phyloP scores from a whole-genome alignment of 2,888 invertebrate genomes.

The Petrolisthes manimaculis region DNA sequence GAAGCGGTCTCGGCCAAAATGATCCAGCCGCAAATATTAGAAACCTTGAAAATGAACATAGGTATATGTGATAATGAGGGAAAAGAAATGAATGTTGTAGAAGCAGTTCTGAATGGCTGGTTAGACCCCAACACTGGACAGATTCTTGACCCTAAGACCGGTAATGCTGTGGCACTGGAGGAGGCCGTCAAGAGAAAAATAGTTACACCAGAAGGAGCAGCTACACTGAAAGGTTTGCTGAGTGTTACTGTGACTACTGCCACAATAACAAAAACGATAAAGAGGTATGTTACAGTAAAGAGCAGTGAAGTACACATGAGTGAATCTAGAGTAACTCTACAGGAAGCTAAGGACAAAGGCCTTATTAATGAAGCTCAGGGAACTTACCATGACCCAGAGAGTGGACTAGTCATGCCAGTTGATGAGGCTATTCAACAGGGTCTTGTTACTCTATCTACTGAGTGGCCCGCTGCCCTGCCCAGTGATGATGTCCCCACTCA shows the following conservation, averaged over 20 bases:
- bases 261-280: constrained; percentile 87
- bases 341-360: constrained; percentile 82
- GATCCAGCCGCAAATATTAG: constrained; percentile 77
- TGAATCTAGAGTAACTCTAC: constrained; percentile 78
- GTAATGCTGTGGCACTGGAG: constrained; percentile 83
- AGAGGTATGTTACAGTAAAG: constrained; percentile 83
- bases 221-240: constrained; percentile 84
- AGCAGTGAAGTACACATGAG: constrained; percentile 73
- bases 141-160: constrained; percentile 81
- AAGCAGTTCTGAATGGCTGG: constrained; percentile 87
- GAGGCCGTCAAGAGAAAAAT: constrained; percentile 87
- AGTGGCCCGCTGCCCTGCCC: constrained; percentile 48
- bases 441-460: constrained; percentile 39
- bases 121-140: constrained; percentile 91
- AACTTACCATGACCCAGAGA: constrained; percentile 75
- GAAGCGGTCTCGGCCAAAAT: constrained; percentile 84
- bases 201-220: constrained; percentile 89
- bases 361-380: constrained; percentile 84
- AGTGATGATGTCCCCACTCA: constrained; percentile 9
- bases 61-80: constrained; percentile 80
- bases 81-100: constrained; percentile 86
- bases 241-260: constrained; percentile 90
- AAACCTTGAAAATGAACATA: constrained; percentile 85
- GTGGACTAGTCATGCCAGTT: constrained; percentile 70
- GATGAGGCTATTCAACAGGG: constrained; percentile 71